Evolutionary conservation across 1,140 invertebrate species (phyloP).

Genomic region (Zaprionus capensis): DNA sequence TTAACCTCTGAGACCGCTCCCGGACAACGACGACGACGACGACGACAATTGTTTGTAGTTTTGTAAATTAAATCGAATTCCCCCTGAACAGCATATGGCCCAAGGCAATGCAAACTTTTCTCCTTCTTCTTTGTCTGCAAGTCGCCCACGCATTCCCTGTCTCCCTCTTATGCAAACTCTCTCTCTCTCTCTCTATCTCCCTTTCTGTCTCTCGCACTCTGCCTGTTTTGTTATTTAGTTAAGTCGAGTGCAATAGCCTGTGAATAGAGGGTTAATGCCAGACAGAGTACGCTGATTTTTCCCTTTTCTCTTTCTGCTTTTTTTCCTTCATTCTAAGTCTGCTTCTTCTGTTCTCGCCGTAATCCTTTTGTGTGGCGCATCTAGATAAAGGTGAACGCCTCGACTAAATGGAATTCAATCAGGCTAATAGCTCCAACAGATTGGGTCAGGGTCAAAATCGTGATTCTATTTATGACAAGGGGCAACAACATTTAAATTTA

Average conservation of each 20-base stretch:
- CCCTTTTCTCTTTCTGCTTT: background rate
- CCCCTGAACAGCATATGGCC: background rate
- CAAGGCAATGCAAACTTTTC: background rate
- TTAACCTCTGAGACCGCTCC: background rate
- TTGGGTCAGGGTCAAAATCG: conserved; percentile 25
- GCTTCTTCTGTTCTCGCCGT: background rate
- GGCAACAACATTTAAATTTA: background rate
- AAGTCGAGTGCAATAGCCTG: conserved; percentile 22
- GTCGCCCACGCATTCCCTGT: background rate
- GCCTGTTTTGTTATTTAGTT: conserved; percentile 16
- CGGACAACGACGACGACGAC: too few relatives aligned
- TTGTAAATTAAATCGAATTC: conserved; percentile 9
- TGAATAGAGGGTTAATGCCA: conserved; percentile 20
- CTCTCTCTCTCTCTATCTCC: background rate
- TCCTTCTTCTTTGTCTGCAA: background rate
- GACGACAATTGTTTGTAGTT: conserved; percentile 3
- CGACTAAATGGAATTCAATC: conserved; percentile 76
- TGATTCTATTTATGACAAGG: conserved; percentile 46
- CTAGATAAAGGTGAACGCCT: conserved; percentile 57
- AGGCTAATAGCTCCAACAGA: conserved; percentile 63
- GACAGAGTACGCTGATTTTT: conserved; percentile 9
- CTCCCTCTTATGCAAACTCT: background rate
- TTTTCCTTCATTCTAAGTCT: background rate
- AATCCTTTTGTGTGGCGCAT: conserved; percentile 45
- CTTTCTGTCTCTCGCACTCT: background rate